Evolutionary conservation across 2,113 vertebrate species (phyloP).

Genomic region (Brienomyrus longianalis): DNA sequence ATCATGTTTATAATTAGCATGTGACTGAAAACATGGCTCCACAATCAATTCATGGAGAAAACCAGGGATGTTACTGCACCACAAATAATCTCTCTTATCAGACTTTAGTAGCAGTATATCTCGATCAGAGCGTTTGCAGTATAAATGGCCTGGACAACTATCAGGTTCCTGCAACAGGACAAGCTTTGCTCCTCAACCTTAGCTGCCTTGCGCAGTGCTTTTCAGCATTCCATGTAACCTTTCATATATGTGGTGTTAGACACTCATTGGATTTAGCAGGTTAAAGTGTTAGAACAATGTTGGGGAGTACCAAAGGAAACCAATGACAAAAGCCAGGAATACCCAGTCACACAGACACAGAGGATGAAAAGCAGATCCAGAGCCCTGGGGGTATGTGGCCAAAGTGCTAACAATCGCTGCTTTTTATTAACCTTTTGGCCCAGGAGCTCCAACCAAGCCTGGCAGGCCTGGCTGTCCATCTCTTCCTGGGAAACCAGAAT

Average conservation of each 20-base stretch:
- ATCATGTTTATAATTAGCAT: background rate
- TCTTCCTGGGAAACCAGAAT: slow-evolving; percentile 77
- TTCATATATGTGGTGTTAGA: background rate
- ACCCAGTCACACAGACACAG: background rate
- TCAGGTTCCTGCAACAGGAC: background rate
- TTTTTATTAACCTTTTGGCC: slow-evolving; percentile 75
- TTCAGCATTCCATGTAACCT: background rate
- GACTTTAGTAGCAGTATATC: background rate
- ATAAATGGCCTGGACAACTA: background rate
- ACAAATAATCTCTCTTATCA: background rate
- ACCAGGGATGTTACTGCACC: background rate
- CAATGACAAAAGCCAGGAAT: background rate
- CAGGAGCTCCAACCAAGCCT: slow-evolving; percentile 76
- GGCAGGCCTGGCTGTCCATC: slow-evolving; percentile 72
- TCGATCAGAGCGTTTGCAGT: background rate
- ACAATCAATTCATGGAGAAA: background rate
- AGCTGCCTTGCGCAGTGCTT: background rate
- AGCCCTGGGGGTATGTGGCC: background rate
- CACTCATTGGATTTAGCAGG: background rate
- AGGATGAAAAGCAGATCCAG: background rate
- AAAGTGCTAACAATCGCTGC: background rate
- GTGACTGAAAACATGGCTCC: background rate
- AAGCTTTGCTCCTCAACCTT: background rate
- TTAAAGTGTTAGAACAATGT: background rate
- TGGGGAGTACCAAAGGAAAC: background rate